Evolutionary conservation across 2,113 vertebrate genomes (phyloP).

Genomic region (Equus quagga): DNA sequence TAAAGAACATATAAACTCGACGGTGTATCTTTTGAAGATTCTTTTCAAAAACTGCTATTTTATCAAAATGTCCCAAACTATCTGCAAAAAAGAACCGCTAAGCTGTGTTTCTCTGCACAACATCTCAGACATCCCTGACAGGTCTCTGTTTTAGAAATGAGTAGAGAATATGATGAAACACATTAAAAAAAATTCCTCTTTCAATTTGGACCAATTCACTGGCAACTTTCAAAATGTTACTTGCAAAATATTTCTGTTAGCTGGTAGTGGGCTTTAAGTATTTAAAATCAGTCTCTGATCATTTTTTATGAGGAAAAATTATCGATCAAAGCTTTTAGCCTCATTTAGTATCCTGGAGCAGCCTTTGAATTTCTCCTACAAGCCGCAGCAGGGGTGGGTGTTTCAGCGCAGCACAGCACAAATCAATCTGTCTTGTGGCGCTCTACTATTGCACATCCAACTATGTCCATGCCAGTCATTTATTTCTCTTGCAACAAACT

Average conservation of each 20-base stretch:
- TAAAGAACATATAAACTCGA: neutral
- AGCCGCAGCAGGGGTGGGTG: constrained; percentile 76
- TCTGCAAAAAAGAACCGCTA: constrained; percentile 44
- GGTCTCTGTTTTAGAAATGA: constrained; percentile 80
- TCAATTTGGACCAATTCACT: constrained; percentile 80
- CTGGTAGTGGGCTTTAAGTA: constrained; percentile 79
- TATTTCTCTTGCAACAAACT: neutral
- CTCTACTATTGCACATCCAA: constrained; percentile 53
- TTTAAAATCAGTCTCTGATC: constrained; percentile 85
- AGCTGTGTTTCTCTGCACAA: neutral
- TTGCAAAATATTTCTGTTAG: constrained; percentile 82
- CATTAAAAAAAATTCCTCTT: constrained; percentile 68
- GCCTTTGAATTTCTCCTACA: constrained; percentile 82
- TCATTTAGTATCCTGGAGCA: constrained; percentile 84
- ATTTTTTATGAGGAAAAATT: constrained; percentile 86
- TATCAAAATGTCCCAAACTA: constrained; percentile 32
- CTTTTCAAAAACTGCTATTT: neutral
- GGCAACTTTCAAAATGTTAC: constrained; percentile 80
- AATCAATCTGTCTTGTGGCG: constrained; percentile 64
- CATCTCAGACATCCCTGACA: constrained; percentile 70
- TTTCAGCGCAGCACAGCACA: constrained; percentile 70
- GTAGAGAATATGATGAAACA: constrained; percentile 79
- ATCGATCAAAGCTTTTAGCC: constrained; percentile 84
- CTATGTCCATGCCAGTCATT: neutral
- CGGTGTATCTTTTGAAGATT: neutral